Base-by-base conservation (phyloP, 2,113 vertebrate species). In the Pseudopipra pipra region DNA sequence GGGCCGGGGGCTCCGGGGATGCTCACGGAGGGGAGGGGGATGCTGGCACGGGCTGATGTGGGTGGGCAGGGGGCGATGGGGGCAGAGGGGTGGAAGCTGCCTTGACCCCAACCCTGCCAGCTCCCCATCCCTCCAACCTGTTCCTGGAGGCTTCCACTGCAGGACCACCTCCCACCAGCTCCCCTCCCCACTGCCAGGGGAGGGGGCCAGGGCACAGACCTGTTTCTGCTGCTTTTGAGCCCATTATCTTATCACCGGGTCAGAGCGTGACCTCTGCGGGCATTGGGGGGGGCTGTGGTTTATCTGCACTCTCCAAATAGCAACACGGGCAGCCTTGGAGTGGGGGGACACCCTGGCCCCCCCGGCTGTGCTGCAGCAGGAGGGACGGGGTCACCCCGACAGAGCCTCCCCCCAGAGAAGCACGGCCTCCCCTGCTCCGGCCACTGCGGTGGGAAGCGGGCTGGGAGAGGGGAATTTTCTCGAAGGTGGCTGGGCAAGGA, bases 311-410 rank as follows among this genome's bases (percentile, higher is more conserved):
- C 85, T 79, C 41, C 75, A 43, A 80, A 94, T 14, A 91, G 78
- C 74, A 83, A 21, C 89, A 77, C 5, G 31, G 61, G 77, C 80
- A 89, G 87, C 95, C 96, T 96, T 97, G 95, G 89, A 12, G 21
- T 1, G 39, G 52, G 61, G 73, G 37, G 10, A n/a, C 27, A 25
- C 35, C 23, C 52, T 1, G 6, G 33, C 62, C 22, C n/a, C 16
- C 61, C 12, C 0, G 0, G 31, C 55, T 1, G 0, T 20, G 43
- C 87, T 18, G 44, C 63, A 12, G 55, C 17, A 7, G 73, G 33
- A 70, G 79, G 61, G 71, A 10, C 4, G 7, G 65, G 83, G 44
- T 68, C 8, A 21, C 31, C 86, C 80, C 0, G 0, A 6, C 41
- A 68, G 52, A 80, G n/a, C 63, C 27, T 9, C 10, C 39, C 22